A percentile compares a stretch with the other conserved stretches of the same genome.
phyloP scores from a whole-genome alignment of 1,140 invertebrate genomes.

The Drosophila kepulauana region DNA sequence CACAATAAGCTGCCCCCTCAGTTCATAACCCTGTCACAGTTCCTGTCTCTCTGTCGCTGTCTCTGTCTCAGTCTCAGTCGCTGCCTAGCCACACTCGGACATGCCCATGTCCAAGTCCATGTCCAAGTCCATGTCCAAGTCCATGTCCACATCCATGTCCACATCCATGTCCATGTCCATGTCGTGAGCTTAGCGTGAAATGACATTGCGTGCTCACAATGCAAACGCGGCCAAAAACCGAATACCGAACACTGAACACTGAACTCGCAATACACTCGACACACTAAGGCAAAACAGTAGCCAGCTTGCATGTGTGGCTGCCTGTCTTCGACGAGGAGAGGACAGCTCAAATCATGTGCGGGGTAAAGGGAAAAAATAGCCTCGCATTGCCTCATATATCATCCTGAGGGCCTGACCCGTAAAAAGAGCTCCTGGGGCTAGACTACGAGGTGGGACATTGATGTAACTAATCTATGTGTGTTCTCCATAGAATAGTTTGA shows the following conservation, averaged over 20 bases:
- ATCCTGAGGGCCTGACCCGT: slow-evolving; percentile 21
- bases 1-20: slow-evolving; percentile 10
- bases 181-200: slow-evolving; percentile 67
- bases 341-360: too few species aligned
- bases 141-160: slow-evolving; percentile 36
- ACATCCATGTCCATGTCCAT: slow-evolving; percentile 40
- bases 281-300: slow-evolving; percentile 58
- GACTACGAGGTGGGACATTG: slow-evolving; percentile 21
- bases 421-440: slow-evolving; percentile 6
- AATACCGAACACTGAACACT: background rate
- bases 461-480: background rate
- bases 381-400: slow-evolving; percentile 57
- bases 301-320: slow-evolving; percentile 60
- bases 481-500: too few species aligned
- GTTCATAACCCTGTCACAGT: slow-evolving; percentile 12
- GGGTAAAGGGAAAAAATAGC: slow-evolving; percentile 9
- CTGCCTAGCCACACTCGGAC: slow-evolving; percentile 30
- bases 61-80: background rate
- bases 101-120: slow-evolving; percentile 43
- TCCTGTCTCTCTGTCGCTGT: background rate
- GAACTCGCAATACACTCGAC: slow-evolving; percentile 19
- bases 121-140: slow-evolving; percentile 34
- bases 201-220: slow-evolving; percentile 72
- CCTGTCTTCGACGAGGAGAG: background rate
- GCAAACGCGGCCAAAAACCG: slow-evolving; percentile 44